A percentile compares a stretch with the other conserved stretches of the same genome.
Evolutionary conservation across 2,113 vertebrate genomes (phyloP).

Genomic region (Physeter macrocephalus): DNA sequence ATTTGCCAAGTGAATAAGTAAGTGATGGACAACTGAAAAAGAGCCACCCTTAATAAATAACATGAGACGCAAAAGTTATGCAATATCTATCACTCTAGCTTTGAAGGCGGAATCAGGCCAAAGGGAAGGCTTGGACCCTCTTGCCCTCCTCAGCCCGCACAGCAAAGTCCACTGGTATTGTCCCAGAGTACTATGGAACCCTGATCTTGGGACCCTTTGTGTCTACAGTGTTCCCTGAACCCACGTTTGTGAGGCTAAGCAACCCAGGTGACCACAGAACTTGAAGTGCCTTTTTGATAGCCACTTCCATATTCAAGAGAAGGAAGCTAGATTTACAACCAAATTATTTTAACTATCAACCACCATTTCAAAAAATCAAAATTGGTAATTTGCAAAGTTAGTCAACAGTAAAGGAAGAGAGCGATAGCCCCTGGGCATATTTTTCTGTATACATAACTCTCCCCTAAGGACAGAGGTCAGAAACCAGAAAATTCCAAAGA

Average conservation of each 20-base stretch:
- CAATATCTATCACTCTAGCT: not conserved
- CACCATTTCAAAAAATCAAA: not conserved
- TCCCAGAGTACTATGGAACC: not conserved
- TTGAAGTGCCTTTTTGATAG: not conserved
- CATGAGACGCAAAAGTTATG: not conserved
- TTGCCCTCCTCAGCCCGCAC: not conserved
- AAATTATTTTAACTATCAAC: not conserved
- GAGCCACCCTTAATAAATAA: conserved; percentile 2
- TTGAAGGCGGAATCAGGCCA: not conserved
- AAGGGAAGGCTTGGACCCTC: not conserved
- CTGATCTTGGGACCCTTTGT: not conserved
- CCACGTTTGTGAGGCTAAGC: not conserved
- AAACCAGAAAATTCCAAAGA: conserved; percentile 34
- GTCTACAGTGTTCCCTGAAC: not conserved
- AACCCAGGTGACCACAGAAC: not conserved
- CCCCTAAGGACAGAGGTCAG: not conserved
- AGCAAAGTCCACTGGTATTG: not conserved
- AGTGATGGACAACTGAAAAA: not conserved
- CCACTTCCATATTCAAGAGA: not conserved
- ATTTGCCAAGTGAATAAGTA: conserved; percentile 18
- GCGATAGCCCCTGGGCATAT: not conserved
- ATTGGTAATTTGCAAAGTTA: not conserved
- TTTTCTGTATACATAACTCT: not conserved
- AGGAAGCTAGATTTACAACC: not conserved
- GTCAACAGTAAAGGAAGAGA: not conserved